Conservation (phyloP, 2,888 invertebrate genomes). For the Tipula helvola region DNA sequence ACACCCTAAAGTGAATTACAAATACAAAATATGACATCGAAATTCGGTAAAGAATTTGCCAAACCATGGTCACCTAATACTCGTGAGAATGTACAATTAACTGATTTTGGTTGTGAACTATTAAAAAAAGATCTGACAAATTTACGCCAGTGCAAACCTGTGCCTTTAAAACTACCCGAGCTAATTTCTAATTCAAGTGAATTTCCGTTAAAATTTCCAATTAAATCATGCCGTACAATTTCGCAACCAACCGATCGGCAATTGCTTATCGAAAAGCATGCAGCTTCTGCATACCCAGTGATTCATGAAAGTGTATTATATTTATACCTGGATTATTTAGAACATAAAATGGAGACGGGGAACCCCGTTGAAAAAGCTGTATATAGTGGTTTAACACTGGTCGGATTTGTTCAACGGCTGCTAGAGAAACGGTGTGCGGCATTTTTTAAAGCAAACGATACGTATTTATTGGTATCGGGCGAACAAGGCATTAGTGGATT, state of each 20-base stretch:
- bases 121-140: conserved; percentile 21
- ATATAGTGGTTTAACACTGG: conserved; percentile 35
- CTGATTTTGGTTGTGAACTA: conserved; percentile 21
- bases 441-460: conserved; percentile 37
- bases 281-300: conserved; percentile 49
- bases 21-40: conserved; percentile 14
- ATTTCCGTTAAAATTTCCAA: conserved; percentile 27
- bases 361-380: conserved; percentile 26
- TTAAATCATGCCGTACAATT: conserved; percentile 26
- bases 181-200: conserved; percentile 13
- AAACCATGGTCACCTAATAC: conserved; percentile 20
- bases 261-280: conserved; percentile 24
- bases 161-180: conserved; percentile 10
- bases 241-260: conserved; percentile 24
- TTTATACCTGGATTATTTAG: conserved; percentile 49
- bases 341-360: conserved; percentile 41
- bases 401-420: conserved; percentile 40
- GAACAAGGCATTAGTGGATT: conserved; percentile 38
- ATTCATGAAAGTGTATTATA: conserved; percentile 52
- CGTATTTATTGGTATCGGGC: conserved; percentile 34
- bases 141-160: conserved; percentile 18
- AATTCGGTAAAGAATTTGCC: conserved; percentile 26
- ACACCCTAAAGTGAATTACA: too few relatives aligned
- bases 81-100: neutral
- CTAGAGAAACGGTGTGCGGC: conserved; percentile 40